Conservation (phyloP, 37 sponge, comb jelly and placozoan species). For the Eunapius fragilis region DNA sequence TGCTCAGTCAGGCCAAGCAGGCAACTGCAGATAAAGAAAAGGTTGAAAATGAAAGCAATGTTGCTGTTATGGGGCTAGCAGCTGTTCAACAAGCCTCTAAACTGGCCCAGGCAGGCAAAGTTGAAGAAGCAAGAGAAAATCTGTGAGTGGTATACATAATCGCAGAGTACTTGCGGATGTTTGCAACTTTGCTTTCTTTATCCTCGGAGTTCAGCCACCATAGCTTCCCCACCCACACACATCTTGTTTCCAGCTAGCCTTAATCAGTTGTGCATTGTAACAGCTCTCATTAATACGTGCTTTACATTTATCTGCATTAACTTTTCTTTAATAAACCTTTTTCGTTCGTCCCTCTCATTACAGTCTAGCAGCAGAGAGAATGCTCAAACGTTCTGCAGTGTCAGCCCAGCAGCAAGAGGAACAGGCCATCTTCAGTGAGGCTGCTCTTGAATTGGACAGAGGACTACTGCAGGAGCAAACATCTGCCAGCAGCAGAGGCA, state of each 20-base stretch:
- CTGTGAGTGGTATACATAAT: slow-evolving; percentile 75
- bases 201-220: too few relatives aligned
- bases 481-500: slow-evolving; percentile 27
- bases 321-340: too few relatives aligned
- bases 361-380: slow-evolving; percentile 61
- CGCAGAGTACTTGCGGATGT: background rate
- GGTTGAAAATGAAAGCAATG: slow-evolving; percentile 73
- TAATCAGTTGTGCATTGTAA: too few relatives aligned
- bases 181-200: background rate
- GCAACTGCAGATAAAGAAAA: slow-evolving; percentile 54
- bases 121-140: slow-evolving; percentile 75
- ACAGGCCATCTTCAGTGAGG: slow-evolving; percentile 71
- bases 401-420: slow-evolving; percentile 89
- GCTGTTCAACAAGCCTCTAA: slow-evolving; percentile 82
- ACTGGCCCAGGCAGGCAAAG: slow-evolving; percentile 74
- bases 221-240: too few relatives aligned
- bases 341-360: background rate
- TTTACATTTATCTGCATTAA: too few relatives aligned
- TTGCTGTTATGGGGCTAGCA: slow-evolving; percentile 84
- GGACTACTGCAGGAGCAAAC: slow-evolving; percentile 45
- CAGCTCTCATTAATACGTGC: too few relatives aligned
- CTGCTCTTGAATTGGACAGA: slow-evolving; percentile 52
- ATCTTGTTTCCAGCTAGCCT: too few relatives aligned
- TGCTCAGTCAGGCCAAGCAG: slow-evolving; percentile 65
- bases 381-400: slow-evolving; percentile 71